Evolutionary conservation across 2,888 invertebrate genomes (phyloP).

Genomic region (Lasioglossum calceatum): DNA sequence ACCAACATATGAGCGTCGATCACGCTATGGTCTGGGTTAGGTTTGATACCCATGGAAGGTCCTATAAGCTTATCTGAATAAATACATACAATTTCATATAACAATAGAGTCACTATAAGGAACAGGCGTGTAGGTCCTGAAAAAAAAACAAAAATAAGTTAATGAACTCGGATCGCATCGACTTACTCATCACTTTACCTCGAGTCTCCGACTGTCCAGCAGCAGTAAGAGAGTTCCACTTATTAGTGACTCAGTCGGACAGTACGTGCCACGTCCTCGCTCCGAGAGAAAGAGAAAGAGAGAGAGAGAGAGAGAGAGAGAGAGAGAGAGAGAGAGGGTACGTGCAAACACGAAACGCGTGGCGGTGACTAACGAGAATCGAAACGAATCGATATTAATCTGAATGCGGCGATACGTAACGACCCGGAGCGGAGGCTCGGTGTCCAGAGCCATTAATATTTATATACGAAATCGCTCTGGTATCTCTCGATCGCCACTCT

Average conservation of each 20-base stretch:
- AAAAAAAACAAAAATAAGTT: not conserved
- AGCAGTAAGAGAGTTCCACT: constrained; percentile 22
- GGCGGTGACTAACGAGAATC: constrained; percentile 66
- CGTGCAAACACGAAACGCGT: constrained; percentile 37
- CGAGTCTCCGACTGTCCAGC: constrained; percentile 19
- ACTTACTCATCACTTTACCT: constrained; percentile 27
- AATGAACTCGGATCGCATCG: not conserved
- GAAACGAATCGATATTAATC: constrained; percentile 62
- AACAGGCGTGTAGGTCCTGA: not conserved
- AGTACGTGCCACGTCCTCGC: constrained; percentile 15
- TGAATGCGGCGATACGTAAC: constrained; percentile 39
- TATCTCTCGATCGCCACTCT: constrained; percentile 30
- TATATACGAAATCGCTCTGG: constrained; percentile 15
- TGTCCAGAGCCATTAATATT: constrained; percentile 53
- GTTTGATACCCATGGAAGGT: no score
- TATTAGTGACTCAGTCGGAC: constrained; percentile 67
- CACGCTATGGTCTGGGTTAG: no score
- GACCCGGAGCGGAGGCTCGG: constrained; percentile 23
- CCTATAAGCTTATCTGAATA: no score
- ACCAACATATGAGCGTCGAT: no score
- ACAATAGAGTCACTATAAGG: not conserved
- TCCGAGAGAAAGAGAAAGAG: not conserved
- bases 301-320: not conserved
- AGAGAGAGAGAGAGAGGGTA: not conserved
- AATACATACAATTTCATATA: no score